phyloP scores from a whole-genome alignment of 2,113 vertebrate species.

The Pituophis catenifer region DNA sequence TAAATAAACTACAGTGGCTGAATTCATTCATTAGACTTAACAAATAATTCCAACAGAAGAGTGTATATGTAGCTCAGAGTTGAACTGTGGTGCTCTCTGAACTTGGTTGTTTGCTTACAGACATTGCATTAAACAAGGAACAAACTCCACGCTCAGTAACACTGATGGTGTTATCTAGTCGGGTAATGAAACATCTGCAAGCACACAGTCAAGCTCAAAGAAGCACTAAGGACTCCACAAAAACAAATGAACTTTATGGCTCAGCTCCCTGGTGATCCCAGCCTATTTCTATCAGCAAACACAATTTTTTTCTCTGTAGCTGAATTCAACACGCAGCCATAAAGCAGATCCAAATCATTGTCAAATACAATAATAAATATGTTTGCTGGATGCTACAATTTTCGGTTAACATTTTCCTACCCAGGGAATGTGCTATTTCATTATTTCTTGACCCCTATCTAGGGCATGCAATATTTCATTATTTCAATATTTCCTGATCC shows the following conservation, averaged over 20 bases:
- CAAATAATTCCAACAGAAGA: background rate
- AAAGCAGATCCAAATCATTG: background rate
- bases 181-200: background rate
- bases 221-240: background rate
- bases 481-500: background rate
- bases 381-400: background rate
- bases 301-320: background rate
- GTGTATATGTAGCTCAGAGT: background rate
- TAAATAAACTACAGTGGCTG: background rate
- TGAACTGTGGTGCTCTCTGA: background rate
- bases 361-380: background rate
- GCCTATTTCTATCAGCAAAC: background rate
- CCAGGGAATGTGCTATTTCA: background rate
- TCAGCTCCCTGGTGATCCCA: background rate
- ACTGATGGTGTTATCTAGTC: background rate
- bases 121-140: background rate
- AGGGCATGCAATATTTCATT: background rate
- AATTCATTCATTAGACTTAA: background rate
- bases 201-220: background rate
- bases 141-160: background rate
- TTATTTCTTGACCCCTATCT: background rate
- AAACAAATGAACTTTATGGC: background rate
- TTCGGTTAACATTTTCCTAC: background rate
- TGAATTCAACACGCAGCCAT: background rate
- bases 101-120: background rate